Conservation (phyloP, 2,888 invertebrate genomes). For the Tolmerus cingulatus region DNA sequence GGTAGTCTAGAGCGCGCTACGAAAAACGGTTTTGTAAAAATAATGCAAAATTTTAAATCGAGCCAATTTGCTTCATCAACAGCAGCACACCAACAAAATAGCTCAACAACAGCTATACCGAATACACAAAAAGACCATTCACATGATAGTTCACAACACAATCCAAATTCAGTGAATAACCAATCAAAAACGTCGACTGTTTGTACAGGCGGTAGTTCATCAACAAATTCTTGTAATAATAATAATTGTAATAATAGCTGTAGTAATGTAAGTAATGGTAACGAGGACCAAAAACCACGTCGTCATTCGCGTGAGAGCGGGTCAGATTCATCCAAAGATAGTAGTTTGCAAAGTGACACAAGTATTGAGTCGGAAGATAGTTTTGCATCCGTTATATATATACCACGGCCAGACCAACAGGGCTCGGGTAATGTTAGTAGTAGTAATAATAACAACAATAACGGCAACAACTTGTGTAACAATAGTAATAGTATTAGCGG, state of each 20-base stretch:
- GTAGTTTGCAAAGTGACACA: slow-evolving; percentile 91
- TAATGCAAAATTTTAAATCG: slow-evolving; percentile 81
- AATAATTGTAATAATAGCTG: slow-evolving; percentile 51
- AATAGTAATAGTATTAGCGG: slow-evolving; percentile 43
- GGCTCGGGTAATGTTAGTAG: neutral
- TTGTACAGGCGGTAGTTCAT: slow-evolving; percentile 15
- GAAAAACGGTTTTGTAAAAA: slow-evolving; percentile 81
- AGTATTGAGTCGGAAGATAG: slow-evolving; percentile 94
- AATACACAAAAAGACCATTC: neutral
- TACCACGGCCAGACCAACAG: slow-evolving; percentile 76
- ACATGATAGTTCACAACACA: neutral
- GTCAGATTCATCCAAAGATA: slow-evolving; percentile 87
- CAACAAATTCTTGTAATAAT: slow-evolving; percentile 50
- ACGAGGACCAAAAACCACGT: slow-evolving; percentile 68
- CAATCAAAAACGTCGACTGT: slow-evolving; percentile 31
- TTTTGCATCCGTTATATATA: slow-evolving; percentile 90
- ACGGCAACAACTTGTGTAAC: slow-evolving; percentile 46
- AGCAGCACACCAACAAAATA: neutral
- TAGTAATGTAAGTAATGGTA: slow-evolving; percentile 55
- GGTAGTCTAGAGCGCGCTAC: slow-evolving; percentile 85
- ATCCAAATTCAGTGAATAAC: slow-evolving; percentile 26
- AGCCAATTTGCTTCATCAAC: slow-evolving; percentile 44
- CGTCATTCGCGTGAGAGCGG: slow-evolving; percentile 86
- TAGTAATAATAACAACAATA: slow-evolving; percentile 26
- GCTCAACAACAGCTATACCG: slow-evolving; percentile 35